These are phyloP conservation scores for Macquaria ambigua DNA, from an alignment of 2,113 vertebrate genomes.

Conservation along the genomic window DNA sequence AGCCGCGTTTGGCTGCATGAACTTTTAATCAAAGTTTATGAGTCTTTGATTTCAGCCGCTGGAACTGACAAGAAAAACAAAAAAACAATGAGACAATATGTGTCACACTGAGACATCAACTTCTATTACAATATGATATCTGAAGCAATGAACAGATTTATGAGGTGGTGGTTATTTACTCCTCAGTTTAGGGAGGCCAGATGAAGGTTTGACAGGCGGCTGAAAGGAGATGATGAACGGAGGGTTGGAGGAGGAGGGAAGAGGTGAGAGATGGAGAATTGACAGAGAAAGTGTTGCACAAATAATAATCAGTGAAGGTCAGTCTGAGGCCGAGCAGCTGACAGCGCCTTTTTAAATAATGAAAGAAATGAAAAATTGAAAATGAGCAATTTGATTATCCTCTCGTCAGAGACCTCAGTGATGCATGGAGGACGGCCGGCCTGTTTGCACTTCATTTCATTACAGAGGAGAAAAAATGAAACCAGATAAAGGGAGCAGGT, in stretches of 20 bases:
- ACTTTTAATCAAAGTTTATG: conserved; percentile 7
- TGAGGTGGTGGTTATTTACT: conserved; percentile 43
- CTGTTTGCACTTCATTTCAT: conserved; percentile 56
- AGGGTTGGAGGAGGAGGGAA: conserved; percentile 11
- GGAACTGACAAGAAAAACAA: not conserved
- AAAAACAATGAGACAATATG: not conserved
- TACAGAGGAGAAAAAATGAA: conserved; percentile 16
- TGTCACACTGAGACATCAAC: not conserved
- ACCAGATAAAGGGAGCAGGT: conserved; percentile 25
- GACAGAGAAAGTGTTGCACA: conserved; percentile 44
- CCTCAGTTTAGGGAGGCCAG: conserved; percentile 11
- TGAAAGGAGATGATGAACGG: conserved; percentile 24
- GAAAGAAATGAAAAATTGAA: conserved; percentile 67
- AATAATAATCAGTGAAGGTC: conserved; percentile 58
- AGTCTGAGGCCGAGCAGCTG: conserved; percentile 50
- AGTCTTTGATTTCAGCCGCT: not conserved
- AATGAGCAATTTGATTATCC: conserved; percentile 64
- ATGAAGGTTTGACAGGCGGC: conserved; percentile 37
- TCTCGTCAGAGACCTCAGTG: conserved; percentile 38
- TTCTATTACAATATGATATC: conserved; percentile 19
- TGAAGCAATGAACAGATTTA: conserved; percentile 37
- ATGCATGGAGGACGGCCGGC: conserved; percentile 44
- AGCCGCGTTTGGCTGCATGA: not conserved
- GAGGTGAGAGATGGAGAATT: conserved; percentile 22
- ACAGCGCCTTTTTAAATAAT: conserved; percentile 64